Percentiles rank a stretch among this genome's conserved stretches.
Conservation (phyloP, 2,113 vertebrate genomes). For the Tyrannus savana region DNA sequence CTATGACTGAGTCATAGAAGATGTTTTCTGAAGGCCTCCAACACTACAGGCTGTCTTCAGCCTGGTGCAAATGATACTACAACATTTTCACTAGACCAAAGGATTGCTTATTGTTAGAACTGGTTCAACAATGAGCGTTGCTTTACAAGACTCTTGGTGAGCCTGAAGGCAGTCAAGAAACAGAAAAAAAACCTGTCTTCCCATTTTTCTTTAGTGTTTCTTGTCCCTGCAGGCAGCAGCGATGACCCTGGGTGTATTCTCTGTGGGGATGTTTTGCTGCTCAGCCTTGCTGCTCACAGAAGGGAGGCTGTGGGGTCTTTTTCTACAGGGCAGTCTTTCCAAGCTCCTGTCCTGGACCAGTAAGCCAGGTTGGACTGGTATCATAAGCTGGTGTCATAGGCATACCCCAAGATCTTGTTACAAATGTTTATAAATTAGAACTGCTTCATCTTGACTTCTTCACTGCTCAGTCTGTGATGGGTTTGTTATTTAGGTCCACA, state of each 20-base stretch:
- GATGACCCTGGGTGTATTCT: not conserved
- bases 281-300: not conserved
- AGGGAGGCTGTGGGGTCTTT: not conserved
- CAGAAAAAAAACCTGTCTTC: not conserved
- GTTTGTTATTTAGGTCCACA: not conserved
- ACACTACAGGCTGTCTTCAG: not conserved
- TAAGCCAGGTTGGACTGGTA: not conserved
- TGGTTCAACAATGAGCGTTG: not conserved
- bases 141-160: not conserved
- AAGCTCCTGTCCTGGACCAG: not conserved
- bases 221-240: not conserved
- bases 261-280: not conserved
- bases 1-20: not conserved
- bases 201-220: not conserved
- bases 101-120: not conserved
- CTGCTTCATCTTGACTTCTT: not conserved
- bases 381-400: not conserved
- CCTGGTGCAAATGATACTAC: not conserved
- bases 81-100: not conserved
- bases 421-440: not conserved
- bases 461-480: not conserved
- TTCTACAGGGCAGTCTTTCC: not conserved
- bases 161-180: not conserved
- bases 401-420: not conserved
- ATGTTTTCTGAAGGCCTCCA: not conserved